phyloP scores from a whole-genome alignment of 2,888 invertebrate genomes.

The Calliphora vomitoria region DNA sequence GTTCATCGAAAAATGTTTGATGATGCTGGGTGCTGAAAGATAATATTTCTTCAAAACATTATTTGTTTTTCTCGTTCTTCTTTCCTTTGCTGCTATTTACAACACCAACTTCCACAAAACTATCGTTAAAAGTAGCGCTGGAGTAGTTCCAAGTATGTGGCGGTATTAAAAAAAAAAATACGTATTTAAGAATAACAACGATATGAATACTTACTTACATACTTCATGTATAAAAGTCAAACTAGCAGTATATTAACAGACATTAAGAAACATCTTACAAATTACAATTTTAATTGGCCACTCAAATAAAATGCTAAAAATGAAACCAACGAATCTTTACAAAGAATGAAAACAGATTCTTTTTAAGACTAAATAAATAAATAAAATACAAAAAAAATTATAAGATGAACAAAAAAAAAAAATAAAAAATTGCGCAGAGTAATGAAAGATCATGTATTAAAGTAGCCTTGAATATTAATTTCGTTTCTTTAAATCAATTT shows the following conservation, averaged over 20 bases:
- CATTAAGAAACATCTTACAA: conserved; percentile 65
- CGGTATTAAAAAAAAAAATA: neutral
- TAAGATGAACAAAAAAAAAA: conserved; percentile 24
- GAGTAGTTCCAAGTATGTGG: conserved; percentile 11
- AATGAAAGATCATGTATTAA: conserved; percentile 63
- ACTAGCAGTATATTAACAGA: conserved; percentile 52
- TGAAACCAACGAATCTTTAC: conserved; percentile 19
- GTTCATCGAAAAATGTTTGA: conserved; percentile 54
- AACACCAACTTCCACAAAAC: conserved; percentile 22
- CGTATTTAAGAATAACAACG: conserved; percentile 29
- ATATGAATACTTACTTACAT: conserved; percentile 4
- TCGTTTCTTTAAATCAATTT: conserved; percentile 58
- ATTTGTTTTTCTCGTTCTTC: conserved; percentile 6
- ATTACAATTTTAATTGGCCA: conserved; percentile 69
- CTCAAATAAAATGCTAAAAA: conserved; percentile 58
- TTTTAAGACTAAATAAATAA: conserved; percentile 40
- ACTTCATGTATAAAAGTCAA: conserved; percentile 35
- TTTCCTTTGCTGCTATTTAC: conserved; percentile 11
- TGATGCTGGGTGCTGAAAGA: conserved; percentile 60
- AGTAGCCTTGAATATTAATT: conserved; percentile 71
- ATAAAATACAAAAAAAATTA: conserved; percentile 12
- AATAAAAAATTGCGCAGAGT: conserved; percentile 8
- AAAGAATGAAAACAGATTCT: conserved; percentile 7
- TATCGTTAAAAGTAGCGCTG: conserved; percentile 27
- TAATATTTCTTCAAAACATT: conserved; percentile 45